Evolutionary conservation across 2,888 invertebrate genomes (phyloP).

Genomic region (Zygothrica quintamaculata): DNA sequence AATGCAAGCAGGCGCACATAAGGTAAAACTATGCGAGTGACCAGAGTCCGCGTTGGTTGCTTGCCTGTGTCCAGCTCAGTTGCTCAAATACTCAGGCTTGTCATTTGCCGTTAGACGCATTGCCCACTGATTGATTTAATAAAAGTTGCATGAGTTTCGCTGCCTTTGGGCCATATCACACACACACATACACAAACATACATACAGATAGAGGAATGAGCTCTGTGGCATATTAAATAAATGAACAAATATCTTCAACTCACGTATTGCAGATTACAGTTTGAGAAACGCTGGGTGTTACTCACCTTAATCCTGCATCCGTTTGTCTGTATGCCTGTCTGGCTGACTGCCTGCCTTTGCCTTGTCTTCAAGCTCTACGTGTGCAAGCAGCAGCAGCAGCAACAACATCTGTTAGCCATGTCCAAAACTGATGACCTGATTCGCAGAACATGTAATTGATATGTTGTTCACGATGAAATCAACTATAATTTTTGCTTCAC

Average conservation of each 20-base stretch:
- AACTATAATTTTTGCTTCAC: slow-evolving; percentile 33
- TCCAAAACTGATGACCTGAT: slow-evolving; percentile 77
- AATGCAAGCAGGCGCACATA: slow-evolving; percentile 69
- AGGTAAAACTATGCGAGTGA: slow-evolving; percentile 56
- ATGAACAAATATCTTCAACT: slow-evolving; percentile 50
- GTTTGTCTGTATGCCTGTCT: slow-evolving; percentile 6
- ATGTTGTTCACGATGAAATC: slow-evolving; percentile 65
- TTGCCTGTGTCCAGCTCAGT: slow-evolving; percentile 4
- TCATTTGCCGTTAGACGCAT: slow-evolving; percentile 71
- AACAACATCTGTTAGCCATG: slow-evolving; percentile 57
- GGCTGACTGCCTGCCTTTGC: slow-evolving; percentile 5
- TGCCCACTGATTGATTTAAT: slow-evolving; percentile 78
- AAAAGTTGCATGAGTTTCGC: slow-evolving; percentile 64
- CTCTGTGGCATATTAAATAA: slow-evolving; percentile 68
- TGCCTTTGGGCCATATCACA: slow-evolving; percentile 39
- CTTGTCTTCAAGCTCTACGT: slow-evolving; percentile 5
- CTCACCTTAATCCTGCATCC: slow-evolving; percentile 53
- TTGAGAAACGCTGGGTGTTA: slow-evolving; percentile 41
- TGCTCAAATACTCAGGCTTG: slow-evolving; percentile 30
- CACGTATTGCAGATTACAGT: slow-evolving; percentile 55
- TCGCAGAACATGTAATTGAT: slow-evolving; percentile 74
- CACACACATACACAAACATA: too few relatives aligned
- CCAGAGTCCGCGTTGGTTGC: slow-evolving; percentile 14
- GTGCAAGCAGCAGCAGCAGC: slow-evolving; percentile 19
- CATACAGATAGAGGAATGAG: too few relatives aligned